Evolutionary conservation across 2,888 invertebrate genomes (phyloP), one percentile per base, ranked within the genome.

Genomic region (Drosophila pullipes): DNA sequence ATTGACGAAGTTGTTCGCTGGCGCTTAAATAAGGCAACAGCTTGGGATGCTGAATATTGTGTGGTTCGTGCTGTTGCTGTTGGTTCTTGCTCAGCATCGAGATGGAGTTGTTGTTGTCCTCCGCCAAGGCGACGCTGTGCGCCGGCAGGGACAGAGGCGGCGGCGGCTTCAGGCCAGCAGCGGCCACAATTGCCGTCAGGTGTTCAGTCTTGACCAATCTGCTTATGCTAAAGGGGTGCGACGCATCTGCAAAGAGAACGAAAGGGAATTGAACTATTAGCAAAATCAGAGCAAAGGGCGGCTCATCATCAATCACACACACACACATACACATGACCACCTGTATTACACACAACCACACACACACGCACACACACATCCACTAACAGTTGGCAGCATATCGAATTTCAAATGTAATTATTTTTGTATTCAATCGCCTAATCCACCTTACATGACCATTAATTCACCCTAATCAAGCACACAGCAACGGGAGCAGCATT

Each of bases 201-300:
- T 91, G 91, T 85, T 93, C 93, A 86, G 91, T 91, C 91, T 93
- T 93, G 79, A 97, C 96, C 83, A 97, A 94, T 72, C 97, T 96
- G 93, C 96, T 97, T 89, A 97, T 96, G 71, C 97, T 97, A 90
- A 97, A 97, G 90, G 97, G 97, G 90, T 97, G 96, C 92, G 96
- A 57, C 25, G 85, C 96, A 91, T 97, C 97, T 97, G 95, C 5
- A 95, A 37, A 30, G 33, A 37, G 18, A 31, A 28, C 18, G 30
- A 49, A 18, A 30, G 10, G n/a, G 25, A 47, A 37, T 31, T 31
- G 30, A 69, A 52, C 70, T 58, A 65, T 90, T 74, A 81, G 62
- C 11, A 4, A 91, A 91, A 88, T 90, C 90, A 85, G 78, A 71
- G 73, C 83, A 73, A 70, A 69, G 52, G 31, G 55, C 41, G 33